Base-by-base conservation (phyloP, 2,888 invertebrate species). In the Cantharis nigra region DNA sequence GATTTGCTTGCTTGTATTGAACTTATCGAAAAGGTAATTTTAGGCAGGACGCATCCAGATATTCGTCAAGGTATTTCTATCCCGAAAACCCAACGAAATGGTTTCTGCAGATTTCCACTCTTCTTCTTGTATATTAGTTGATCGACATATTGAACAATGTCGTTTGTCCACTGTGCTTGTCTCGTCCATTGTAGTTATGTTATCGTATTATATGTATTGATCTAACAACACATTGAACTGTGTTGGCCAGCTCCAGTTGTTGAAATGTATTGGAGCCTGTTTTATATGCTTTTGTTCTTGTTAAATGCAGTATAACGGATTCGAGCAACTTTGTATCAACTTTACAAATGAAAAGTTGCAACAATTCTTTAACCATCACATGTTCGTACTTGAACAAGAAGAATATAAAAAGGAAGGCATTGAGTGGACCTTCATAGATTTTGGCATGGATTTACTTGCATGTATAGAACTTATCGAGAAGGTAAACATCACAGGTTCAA, bases 1-100 rank as follows among this genome's bases (percentile, higher is more conserved):
- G 97, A 98, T 90, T 93, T 98, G 90, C 93, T 95, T 87, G 96
- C 96, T 90, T 97, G 97, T 93, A 98, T 98, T 91, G 97, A 97
- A 90, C 92, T 98, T 86, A 96, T 97, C 89, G 97, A 97, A 91
- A 97, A 96, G 95, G 95, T 95, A 95, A 91, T 75, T 72, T 64
- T 67, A 67, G 65, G 65, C 65, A 67, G 49, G 49, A 49, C n/a
- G 7, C n/a, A 2, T 28, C n/a, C 3, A 3, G 28, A 28, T 63
- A 30, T n/a, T 20, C 20, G 13, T 18, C 64, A 20, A 64, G 64
- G 64, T 49, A 64, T 64, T 64, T 20, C 64, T 16, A 49, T 64
- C 64, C 64, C 7, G 11, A 67, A 67, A 67, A 18, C 3, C 65
- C 65, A 18, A 67, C 20, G 26, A 67, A 67, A 18, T 16, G 65